Evolutionary conservation across 2,797 vertebrate genomes (phyloP), one percentile per base, ranked within the genome.

Genomic region (Cygnus olor): DNA sequence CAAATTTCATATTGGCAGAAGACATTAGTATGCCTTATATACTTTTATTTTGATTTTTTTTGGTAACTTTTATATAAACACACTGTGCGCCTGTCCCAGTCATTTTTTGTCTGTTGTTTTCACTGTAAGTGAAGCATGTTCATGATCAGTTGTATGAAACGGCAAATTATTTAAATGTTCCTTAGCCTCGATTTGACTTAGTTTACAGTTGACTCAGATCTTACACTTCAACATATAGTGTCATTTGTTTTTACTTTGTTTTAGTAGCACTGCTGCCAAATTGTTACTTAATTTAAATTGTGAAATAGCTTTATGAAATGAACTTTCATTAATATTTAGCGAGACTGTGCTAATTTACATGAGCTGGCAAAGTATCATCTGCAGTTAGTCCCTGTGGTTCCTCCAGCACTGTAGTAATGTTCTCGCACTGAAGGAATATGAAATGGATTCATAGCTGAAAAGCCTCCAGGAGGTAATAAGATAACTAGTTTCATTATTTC

Each of bases 401-500:
- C 36, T 85, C 22, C 51, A 85, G 72, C 44, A 14, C n/a, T 69
- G 80, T 30, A 40, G 64, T 56, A 24, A 77, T 76, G 80, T 63
- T 82, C 60, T 65, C 6, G 2, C 28, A 10, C 47, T 56, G 78
- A 25, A 82, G 68, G 74, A 74, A 21, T 38, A 64, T 45, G 68
- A 64, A 85, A 64, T 71, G 45, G 40, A 60, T 95, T 90, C 36
- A 7, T 51, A 68, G 40, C 92, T 91, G 64, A 77, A 85, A 56
- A 95, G 74, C 64, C 71, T 94, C 44, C 81, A 83, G 92, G 65
- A 95, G 72, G 44, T 73, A 92, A 61, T 87, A 61, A 27, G 53
- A 88, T 94, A 88, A 82, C 47, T n/a, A 64, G 25, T 69, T 93
- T 92, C n/a, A 38, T 93, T 82, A 68, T 80, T 95, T 80, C 57